Evolutionary conservation across 2,797 vertebrate genomes (phyloP).

Genomic region (Lophius americanus): DNA sequence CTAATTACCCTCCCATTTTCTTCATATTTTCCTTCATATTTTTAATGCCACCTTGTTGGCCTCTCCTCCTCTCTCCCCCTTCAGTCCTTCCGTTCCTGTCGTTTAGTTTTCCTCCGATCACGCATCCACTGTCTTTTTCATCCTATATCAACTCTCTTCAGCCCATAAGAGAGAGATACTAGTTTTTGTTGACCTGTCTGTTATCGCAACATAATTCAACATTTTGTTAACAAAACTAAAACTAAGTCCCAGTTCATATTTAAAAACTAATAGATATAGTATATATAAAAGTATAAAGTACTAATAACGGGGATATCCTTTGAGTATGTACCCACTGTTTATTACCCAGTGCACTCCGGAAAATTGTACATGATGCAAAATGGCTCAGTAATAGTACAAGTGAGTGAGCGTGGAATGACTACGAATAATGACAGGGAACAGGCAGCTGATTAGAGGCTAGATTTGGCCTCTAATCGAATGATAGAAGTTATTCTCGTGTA

Average conservation of each 20-base stretch:
- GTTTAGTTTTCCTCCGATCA: conserved; percentile 23
- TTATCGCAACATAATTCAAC: conserved; percentile 39
- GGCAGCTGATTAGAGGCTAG: conserved; percentile 29
- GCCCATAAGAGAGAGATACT: conserved; percentile 25
- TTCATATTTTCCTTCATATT: conserved; percentile 62
- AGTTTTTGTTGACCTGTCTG: conserved; percentile 32
- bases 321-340: not conserved
- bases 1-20: conserved; percentile 59
- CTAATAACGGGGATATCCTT: conserved; percentile 9
- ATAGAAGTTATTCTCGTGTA: conserved; percentile 15
- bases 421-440: conserved; percentile 42
- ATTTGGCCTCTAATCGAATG: conserved; percentile 41
- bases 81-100: conserved; percentile 14
- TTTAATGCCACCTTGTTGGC: conserved; percentile 31
- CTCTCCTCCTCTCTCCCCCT: conserved; percentile 15
- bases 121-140: conserved; percentile 19
- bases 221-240: conserved; percentile 31
- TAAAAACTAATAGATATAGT: conserved; percentile 9
- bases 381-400: too few species aligned
- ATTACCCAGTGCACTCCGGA: not conserved
- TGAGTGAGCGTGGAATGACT: not conserved
- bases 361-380: not conserved
- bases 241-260: conserved; percentile 1
- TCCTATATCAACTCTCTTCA: conserved; percentile 15
- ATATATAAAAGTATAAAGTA: not conserved